These are phyloP conservation scores for Phenacoccus solenopsis DNA, from an alignment of 1,140 invertebrate species.

Conservation along the genomic window DNA sequence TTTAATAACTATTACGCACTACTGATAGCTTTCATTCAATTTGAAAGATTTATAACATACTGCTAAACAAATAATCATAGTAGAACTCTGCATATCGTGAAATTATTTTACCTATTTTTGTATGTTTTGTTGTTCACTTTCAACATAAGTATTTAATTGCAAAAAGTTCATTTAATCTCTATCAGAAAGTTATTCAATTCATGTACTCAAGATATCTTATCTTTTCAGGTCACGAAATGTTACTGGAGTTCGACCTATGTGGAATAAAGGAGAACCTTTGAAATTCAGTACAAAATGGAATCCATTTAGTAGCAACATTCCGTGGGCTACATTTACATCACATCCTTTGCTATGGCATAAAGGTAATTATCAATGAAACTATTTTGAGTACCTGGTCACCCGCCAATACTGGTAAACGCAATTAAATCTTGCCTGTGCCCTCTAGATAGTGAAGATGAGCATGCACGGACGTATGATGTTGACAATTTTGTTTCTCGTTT, in stretches of 20 bases:
- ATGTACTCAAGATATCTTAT: too few relatives aligned
- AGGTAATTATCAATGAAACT: conserved; percentile 37
- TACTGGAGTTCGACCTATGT: conserved; percentile 57
- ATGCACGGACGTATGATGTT: neutral
- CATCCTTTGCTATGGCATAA: conserved; percentile 69
- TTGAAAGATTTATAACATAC: too few relatives aligned
- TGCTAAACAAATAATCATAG: too few relatives aligned
- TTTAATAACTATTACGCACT: too few relatives aligned
- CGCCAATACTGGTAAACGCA: neutral
- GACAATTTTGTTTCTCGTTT: neutral
- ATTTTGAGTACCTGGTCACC: neutral
- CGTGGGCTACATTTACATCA: conserved; percentile 61
- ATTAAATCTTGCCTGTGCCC: neutral
- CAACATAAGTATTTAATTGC: too few relatives aligned
- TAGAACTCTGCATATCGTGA: too few relatives aligned
- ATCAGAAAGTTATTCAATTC: too few relatives aligned
- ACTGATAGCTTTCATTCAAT: too few relatives aligned
- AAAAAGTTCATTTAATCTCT: too few relatives aligned
- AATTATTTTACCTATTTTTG: too few relatives aligned
- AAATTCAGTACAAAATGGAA: conserved; percentile 67
- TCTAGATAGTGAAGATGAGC: neutral
- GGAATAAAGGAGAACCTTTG: conserved; percentile 55
- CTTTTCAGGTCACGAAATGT: conserved; percentile 51
- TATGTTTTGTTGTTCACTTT: too few relatives aligned
- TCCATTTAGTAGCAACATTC: conserved; percentile 64